Evolutionary conservation across 2,797 vertebrate species (phyloP), one percentile per base, ranked within the genome.

Genomic region (Xiphorhynchus erythropygius): DNA sequence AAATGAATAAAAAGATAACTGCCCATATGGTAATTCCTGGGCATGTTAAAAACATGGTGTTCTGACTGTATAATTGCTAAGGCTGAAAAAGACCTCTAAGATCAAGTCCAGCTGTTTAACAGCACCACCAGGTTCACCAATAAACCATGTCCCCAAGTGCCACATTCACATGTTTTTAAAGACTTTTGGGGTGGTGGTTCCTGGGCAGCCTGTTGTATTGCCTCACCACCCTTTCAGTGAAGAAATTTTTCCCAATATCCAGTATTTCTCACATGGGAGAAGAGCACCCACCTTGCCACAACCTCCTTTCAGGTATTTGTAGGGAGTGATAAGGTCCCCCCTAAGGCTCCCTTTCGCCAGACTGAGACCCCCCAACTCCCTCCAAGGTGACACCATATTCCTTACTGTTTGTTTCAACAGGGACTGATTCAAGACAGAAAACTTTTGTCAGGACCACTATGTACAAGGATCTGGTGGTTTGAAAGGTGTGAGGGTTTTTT

Each of bases 381-480:
- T 37, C 5, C 8, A 13, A 37, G 1, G 19, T 35, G 44, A 57
- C 39, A n/a, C 17, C 24, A 33, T n/a, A 5, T n/a, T 85, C 41
- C 83, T 89, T 21, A 30, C 14, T 1, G 2, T 35, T 68, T 0
- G 3, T 41, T 76, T 80, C 22, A 37, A 42, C 16, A 28, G 18
- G n/a, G 37, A 30, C 17, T 47, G 27, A 39, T 50, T 49, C 7
- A 47, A 68, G 49, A 22, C 7, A 41, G 3, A 53, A 47, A 35
- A 8, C 24, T 42, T 28, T 28, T 13, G 1, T n/a, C 27, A 41
- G 24, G 32, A 6, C 32, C 12, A 12, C 35, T 9, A 0, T 52
- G 14, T 6, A 23, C 19, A 22, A 41, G 64, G 22, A 10, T 9
- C 7, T 11, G 0, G 0, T 46, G 24, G 13, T 44, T 24, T 37